Percentiles rank a stretch among this genome's conserved stretches.
Evolutionary conservation across 2,888 invertebrate species (phyloP).

Genomic region (Aethes cnicana): DNA sequence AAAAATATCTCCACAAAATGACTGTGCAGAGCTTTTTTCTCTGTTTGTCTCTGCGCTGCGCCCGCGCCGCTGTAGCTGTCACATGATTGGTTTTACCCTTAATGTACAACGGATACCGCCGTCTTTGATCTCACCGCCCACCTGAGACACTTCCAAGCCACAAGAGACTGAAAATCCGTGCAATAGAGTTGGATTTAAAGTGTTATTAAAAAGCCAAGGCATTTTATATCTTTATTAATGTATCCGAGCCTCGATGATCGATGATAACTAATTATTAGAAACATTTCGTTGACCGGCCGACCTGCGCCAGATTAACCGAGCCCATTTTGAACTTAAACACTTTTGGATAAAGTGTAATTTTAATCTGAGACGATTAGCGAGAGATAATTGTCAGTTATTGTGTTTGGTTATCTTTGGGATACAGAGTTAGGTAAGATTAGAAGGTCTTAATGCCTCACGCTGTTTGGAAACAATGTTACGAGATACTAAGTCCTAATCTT

Average conservation of each 20-base stretch:
- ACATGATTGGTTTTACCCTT: conserved; percentile 71
- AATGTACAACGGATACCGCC: conserved; percentile 61
- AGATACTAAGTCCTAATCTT: conserved; percentile 15
- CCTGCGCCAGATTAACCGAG: conserved; percentile 35
- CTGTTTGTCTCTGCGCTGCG: conserved; percentile 37
- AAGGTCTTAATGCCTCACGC: conserved; percentile 34
- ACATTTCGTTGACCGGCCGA: conserved; percentile 72
- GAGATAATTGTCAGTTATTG: conserved; percentile 74
- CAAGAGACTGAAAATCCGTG: conserved; percentile 29
- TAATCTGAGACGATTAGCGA: conserved; percentile 46
- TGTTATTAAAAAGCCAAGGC: conserved; percentile 46
- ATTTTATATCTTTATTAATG: conserved; percentile 79
- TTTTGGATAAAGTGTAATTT: conserved; percentile 36
- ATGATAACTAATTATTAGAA: conserved; percentile 79
- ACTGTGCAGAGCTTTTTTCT: conserved; percentile 58
- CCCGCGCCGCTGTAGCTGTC: conserved; percentile 52
- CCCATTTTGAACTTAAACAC: conserved; percentile 37
- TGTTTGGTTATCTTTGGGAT: conserved; percentile 74
- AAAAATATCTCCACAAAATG: conserved; percentile 41
- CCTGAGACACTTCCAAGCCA: conserved; percentile 24
- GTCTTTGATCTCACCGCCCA: conserved; percentile 67
- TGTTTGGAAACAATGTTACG: conserved; percentile 33
- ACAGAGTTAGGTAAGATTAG: conserved; percentile 51
- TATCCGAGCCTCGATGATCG: conserved; percentile 72
- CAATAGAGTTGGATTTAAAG: conserved; percentile 33